Base-by-base conservation (phyloP, 1,140 invertebrate genomes). In the Microplitis demolitor region DNA sequence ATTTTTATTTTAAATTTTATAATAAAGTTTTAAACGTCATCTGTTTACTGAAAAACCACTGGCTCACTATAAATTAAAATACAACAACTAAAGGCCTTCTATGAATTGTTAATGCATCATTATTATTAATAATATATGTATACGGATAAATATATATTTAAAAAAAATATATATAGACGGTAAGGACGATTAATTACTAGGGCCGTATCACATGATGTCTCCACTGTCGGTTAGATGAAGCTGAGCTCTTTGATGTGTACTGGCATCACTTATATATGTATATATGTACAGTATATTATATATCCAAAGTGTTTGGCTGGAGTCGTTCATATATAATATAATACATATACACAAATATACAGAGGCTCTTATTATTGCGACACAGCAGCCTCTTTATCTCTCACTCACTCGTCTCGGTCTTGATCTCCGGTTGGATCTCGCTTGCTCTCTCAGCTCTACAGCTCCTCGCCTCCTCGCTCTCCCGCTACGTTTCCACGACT, bases 401-500 rank as follows among this genome's bases (percentile, higher is more conserved):
- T 64, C 62, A 9, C 60, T 62, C 13, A 35, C 69, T 63, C 31
- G n/a, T 34, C 1, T 11, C n/a, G 5, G 33, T 37, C 16, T 69
- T 69, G 60, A 34, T 51, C 66, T 70, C 62, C 6, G 39, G 11
- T 45, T 72, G 69, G 67, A 69, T 79, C 77, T 69, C 71, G n/a
- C 64, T 60, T 56, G 13, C 37, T 13, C 13, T 69, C 50, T 9
- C 37, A 31, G 14, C 16, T 31, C 39, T 45, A 6, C 6, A 5
- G 6, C 39, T 58, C 14, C 4, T 37, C 14, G 16, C 34, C n/a
- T 37, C 60, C 11, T 64, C 33, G 58, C 61, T 13, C 60, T 66
- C 68, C 45, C 61, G 70, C 74, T 69, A 79, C 66, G 73, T 76
- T 77, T 78, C 74, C 76, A 77, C 77, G 76, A 50, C 67, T 56